phyloP scores from a whole-genome alignment of 2,888 invertebrate genomes.

The Sarcophaga variegata region DNA sequence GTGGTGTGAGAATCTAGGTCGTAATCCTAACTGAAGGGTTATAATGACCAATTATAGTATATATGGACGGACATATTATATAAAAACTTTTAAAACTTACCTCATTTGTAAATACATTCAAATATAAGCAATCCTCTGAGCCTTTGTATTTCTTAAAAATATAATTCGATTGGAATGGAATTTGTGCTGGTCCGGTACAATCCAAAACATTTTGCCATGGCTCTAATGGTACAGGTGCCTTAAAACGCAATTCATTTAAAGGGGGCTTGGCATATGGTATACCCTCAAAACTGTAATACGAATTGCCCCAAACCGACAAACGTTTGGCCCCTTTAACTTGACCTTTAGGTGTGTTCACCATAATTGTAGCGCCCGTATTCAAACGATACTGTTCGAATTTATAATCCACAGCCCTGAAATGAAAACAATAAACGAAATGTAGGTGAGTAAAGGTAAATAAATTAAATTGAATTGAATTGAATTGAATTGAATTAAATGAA shows the following conservation, averaged over 20 bases:
- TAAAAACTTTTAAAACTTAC: slow-evolving; percentile 72
- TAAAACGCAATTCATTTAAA: slow-evolving; percentile 77
- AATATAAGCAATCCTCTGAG: slow-evolving; percentile 83
- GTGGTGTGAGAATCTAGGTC: no score
- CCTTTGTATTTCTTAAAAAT: slow-evolving; percentile 80
- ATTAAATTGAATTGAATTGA: slow-evolving; percentile 2
- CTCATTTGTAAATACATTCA: slow-evolving; percentile 82
- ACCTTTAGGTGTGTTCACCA: slow-evolving; percentile 78
- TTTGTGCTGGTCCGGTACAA: slow-evolving; percentile 79
- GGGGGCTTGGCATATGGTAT: slow-evolving; percentile 81
- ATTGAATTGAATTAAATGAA: slow-evolving; percentile 9
- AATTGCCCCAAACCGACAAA: slow-evolving; percentile 78
- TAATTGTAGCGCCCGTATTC: slow-evolving; percentile 75
- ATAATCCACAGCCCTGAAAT: slow-evolving; percentile 76
- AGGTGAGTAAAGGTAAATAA: not conserved
- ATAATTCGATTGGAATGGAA: slow-evolving; percentile 79
- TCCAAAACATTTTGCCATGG: slow-evolving; percentile 82
- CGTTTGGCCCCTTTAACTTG: slow-evolving; percentile 79
- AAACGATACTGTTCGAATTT: slow-evolving; percentile 77
- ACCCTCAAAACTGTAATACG: slow-evolving; percentile 79
- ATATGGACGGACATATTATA: no score
- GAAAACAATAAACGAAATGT: slow-evolving; percentile 15
- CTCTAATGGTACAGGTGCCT: slow-evolving; percentile 81
- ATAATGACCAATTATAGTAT: no score
- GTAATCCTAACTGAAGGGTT: no score